Evolutionary conservation across 2,797 vertebrate species (phyloP).

Genomic region (Chelidonichthys spinosus): DNA sequence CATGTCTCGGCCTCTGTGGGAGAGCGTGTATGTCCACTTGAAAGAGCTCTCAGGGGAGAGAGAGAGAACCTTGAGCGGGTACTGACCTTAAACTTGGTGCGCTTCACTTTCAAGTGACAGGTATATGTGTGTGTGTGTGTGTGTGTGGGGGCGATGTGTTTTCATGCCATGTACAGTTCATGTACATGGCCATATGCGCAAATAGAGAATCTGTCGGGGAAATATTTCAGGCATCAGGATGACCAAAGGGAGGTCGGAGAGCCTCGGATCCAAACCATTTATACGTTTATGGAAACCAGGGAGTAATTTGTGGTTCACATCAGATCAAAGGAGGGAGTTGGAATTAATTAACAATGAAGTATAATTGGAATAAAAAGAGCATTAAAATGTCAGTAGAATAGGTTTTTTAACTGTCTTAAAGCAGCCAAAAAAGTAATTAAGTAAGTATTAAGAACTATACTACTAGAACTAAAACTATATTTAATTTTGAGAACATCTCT

Average conservation of each 20-base stretch:
- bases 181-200: conserved; percentile 52
- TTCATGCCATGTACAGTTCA: too few species aligned
- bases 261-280: neutral
- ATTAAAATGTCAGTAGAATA: conserved; percentile 9
- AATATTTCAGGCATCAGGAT: conserved; percentile 34
- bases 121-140: conserved; percentile 29
- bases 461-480: too few species aligned
- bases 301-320: neutral
- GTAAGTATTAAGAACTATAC: conserved; percentile 4
- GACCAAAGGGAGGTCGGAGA: conserved; percentile 18
- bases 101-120: conserved; percentile 66
- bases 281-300: neutral
- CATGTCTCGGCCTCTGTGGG: conserved; percentile 49
- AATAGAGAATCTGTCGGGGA: conserved; percentile 39
- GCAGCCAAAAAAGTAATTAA: conserved; percentile 19
- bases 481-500: conserved; percentile 5
- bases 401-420: conserved; percentile 24
- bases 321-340: conserved; percentile 12
- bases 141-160: conserved; percentile 27
- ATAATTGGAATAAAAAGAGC: conserved; percentile 28
- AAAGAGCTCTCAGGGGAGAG: conserved; percentile 61
- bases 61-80: conserved; percentile 69
- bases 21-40: conserved; percentile 59
- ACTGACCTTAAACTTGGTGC: conserved; percentile 75
- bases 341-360: conserved; percentile 43